Base-by-base conservation (phyloP, 1,140 invertebrate genomes). In the Drosophila prosaltans region DNA sequence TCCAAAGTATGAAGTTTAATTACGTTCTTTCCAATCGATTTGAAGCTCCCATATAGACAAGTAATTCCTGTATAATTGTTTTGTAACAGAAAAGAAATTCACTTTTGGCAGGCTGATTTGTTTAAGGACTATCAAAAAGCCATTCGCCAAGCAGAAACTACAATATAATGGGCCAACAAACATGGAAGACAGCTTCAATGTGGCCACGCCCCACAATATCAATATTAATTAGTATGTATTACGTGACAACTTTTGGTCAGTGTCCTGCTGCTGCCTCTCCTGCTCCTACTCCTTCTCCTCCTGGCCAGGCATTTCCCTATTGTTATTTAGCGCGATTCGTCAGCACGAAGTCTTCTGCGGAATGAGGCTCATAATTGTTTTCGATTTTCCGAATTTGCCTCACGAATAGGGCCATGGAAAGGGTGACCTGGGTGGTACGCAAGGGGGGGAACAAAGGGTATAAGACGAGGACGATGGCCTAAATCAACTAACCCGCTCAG, bases 181-280 rank as follows among this genome's bases (percentile, higher is more conserved):
- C 45, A 51, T 9, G 11, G 9, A 16, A 60, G 59, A 57, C 11
- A 40, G 21, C 16, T 30, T 62, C 28, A 67, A 28, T 60, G 51
- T n/a, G 58, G 45, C 70, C 78, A 72, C 79, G 82, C 72, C 65
- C 26, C 26, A 72, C 84, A 88, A 84, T 88, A 88, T 89, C 80
- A 89, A 88, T 88, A 88, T 88, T 88, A 88, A 88, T 88, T 88
- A 88, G 84, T 90, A 65, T 81, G 84, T 78, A 88, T 89, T 88
- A 89, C 84, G 84, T 89, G 85, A 84, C 80, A 89, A 89, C 68
- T 74, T 74, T 84, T 67, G 36, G 61, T 21, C 16, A 26, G 36
- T 32, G 26, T 51, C 24, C 24, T 61, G 32, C 21, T 30, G 4
- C 32, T 24, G 24, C 54, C 30, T 41, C 61, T 57, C n/a, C 39